phyloP scores from a whole-genome alignment of 2,797 vertebrate genomes.

The Protonibea diacanthus region DNA sequence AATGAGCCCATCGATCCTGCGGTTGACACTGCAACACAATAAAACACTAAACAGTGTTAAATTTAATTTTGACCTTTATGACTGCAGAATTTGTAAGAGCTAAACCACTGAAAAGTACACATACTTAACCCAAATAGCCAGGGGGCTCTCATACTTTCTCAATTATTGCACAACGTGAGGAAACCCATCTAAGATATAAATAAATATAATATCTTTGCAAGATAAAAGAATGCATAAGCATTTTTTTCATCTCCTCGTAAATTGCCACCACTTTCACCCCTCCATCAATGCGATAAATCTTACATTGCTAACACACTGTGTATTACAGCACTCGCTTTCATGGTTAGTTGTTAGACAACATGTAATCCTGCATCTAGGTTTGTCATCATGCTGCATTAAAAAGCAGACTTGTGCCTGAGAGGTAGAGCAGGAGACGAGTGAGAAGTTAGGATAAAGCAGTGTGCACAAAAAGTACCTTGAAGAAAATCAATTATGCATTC shows the following conservation, averaged over 20 bases:
- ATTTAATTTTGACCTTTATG: conserved; percentile 89
- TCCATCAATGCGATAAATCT: conserved; percentile 79
- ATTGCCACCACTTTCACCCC: conserved; percentile 76
- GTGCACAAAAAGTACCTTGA: conserved; percentile 80
- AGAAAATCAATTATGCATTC: conserved; percentile 89
- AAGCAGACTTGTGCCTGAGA: conserved; percentile 76
- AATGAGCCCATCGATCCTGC: conserved; percentile 83
- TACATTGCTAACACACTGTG: conserved; percentile 66
- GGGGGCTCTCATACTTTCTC: conserved; percentile 85
- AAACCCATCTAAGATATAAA: conserved; percentile 71
- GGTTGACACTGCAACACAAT: conserved; percentile 83
- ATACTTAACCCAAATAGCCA: conserved; percentile 86
- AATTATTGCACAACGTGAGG: conserved; percentile 78
- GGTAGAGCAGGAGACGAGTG: conserved; percentile 62
- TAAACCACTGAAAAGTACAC: conserved; percentile 82
- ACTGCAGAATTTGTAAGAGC: conserved; percentile 76
- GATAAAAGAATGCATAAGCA: conserved; percentile 71
- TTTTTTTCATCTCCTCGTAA: conserved; percentile 75
- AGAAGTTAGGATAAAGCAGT: conserved; percentile 72
- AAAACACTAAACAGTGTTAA: conserved; percentile 84
- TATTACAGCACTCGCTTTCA: conserved; percentile 74
- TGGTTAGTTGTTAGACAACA: conserved; percentile 78
- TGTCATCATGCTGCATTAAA: conserved; percentile 78
- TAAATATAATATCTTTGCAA: conserved; percentile 75
- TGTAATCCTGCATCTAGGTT: conserved; percentile 70